Evolutionary conservation across 1,140 invertebrate species (phyloP), one percentile per base, ranked within the genome.

Genomic region (Reticulitermes speratus): DNA sequence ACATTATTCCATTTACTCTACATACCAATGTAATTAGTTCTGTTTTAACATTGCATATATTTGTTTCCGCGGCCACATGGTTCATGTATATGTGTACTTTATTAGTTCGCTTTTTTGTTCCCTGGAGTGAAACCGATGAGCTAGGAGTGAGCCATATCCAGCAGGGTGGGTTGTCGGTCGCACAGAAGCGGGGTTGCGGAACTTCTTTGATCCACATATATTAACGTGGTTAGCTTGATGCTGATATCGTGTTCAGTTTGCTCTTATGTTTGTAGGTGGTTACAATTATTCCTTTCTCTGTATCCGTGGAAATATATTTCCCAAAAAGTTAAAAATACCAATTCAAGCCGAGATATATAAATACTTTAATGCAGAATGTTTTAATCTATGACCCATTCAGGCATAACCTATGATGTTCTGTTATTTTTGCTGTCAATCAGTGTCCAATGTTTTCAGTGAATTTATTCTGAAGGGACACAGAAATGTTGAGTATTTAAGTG

Each of bases 101-200:
- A 75, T 75, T 75, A 30, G 65, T 30, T 30, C n/a, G 65, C n/a
- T 16, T 75, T 75, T 65, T 75, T 75, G 65, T 75, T 75, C 65
- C 65, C 65, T 75, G 65, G 65, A 75, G 65, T 30, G 65, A 75
- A 75, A 75, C 65, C 65, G 65, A 30, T 75, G 65, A 30, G 65
- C 65, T 9, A 30, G 65, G 65, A 9, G 25, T 30, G 25, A 5
- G n/a, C n/a, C 65, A 25, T 75, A 30, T 16, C n/a, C 65, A n/a
- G 65, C 9, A 30, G 65, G 0, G n/a, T 2, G 25, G 25, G 25
- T 75, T 30, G 65, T 25, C n/a, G n/a, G 65, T 6, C 65, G 1
- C 25, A 30, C 8, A 25, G 9, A 75, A 7, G 25, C 65, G 6
- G 25, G n/a, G 59, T 12, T 65, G 59, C 59, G 2, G 55, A 65